Conservation (phyloP, 2,888 invertebrate genomes). For the Eristalis arbustorum region DNA sequence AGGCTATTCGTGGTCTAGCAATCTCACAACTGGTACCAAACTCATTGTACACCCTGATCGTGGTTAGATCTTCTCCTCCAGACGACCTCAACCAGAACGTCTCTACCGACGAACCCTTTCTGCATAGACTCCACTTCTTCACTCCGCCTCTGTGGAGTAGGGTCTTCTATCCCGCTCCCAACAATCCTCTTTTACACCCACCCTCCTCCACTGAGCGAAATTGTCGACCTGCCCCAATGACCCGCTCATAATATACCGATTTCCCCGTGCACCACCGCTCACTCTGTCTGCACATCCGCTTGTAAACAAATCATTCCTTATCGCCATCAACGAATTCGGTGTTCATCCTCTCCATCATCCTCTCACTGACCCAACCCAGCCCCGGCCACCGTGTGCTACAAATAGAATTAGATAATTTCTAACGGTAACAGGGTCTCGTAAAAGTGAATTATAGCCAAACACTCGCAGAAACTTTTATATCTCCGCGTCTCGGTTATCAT, state of each 20-base stretch:
- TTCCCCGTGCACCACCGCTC: neutral
- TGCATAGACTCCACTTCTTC: no score
- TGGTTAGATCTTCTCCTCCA: no score
- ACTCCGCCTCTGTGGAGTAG: no score
- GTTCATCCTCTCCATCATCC: conserved; percentile 3
- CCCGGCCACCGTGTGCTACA: neutral
- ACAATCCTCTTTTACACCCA: no score
- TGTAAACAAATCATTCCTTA: conserved; percentile 18
- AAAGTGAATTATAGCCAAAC: conserved; percentile 23
- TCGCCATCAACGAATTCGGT: neutral
- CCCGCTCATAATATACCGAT: neutral
- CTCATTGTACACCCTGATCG: no score
- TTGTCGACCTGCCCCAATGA: neutral
- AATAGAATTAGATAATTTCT: conserved; percentile 41
- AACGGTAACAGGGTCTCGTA: conserved; percentile 31
- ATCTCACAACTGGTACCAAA: no score
- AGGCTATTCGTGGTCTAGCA: no score
- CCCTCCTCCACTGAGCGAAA: neutral
- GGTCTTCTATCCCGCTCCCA: no score
- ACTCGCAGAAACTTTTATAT: conserved; percentile 4
- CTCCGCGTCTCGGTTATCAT: conserved; percentile 9
- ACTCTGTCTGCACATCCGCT: neutral
- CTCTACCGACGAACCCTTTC: no score
- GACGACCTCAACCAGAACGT: no score
- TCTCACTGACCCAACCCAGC: neutral